Evolutionary conservation across 2,797 vertebrate genomes (phyloP).

Genomic region (Chloroceryle inda): DNA sequence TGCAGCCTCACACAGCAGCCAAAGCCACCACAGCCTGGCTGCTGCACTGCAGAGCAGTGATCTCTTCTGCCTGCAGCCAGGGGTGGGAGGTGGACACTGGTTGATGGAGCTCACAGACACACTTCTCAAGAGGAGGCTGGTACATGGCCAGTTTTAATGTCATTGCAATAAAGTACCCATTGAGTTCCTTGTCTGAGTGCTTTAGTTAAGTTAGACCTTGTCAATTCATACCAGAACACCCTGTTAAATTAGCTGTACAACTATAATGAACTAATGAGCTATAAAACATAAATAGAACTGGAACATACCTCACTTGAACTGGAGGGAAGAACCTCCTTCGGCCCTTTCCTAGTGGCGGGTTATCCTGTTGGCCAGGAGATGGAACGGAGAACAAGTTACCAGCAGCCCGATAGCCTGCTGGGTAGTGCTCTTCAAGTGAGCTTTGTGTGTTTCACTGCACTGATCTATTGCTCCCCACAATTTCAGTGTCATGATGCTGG

Average conservation of each 20-base stretch:
- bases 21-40: background rate
- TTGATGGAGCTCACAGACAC: background rate
- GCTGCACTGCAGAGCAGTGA: rapidly evolving
- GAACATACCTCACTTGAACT: background rate
- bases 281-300: background rate
- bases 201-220: background rate
- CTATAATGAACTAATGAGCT: background rate
- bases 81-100: rapidly evolving
- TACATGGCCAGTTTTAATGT: background rate
- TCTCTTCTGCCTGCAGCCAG: background rate
- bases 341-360: background rate
- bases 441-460: background rate
- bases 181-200: background rate
- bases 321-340: background rate
- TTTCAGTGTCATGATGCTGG: background rate
- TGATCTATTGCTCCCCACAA: rapidly evolving
- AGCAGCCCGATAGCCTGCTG: background rate
- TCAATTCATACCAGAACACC: background rate
- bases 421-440: background rate
- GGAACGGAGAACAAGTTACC: background rate
- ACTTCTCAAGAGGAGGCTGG: background rate
- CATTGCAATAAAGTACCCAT: background rate
- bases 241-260: background rate
- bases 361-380: background rate
- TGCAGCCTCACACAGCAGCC: background rate